Base-by-base conservation (phyloP, 2,888 invertebrate genomes). In the Morinoia aosen region DNA sequence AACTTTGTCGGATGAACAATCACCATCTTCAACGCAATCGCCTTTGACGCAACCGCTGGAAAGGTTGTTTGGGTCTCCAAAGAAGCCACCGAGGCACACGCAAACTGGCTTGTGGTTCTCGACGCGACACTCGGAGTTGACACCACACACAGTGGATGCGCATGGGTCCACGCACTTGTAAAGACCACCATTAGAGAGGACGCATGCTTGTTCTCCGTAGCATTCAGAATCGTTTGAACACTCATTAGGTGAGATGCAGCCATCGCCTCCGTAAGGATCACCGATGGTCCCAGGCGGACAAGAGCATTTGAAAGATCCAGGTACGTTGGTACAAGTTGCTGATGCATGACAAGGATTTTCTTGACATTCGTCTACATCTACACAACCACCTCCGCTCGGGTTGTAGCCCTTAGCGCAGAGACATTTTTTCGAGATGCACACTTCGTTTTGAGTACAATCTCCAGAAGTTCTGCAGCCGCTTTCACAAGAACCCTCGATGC, bases 31-130 rank as follows among this genome's bases (percentile, higher is more conserved):
- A 2, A 98, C 97, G 97, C 99, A 99, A 97, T 99, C 99, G 4
- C 99, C 99, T 97, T 98, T 98, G 97, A 98, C 99, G 97, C 99
- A 99, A 76, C 99, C 99, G 95, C 98, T 98, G 95, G 98, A 98
- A 95, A 97, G 97, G 97, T 98, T 98, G 95, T 96, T 98, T 10
- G 98, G 98, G 97, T 99, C 98, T 16, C 99, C 99, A 61, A 99
- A 97, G 97, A 98, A 98, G 48, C 99, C 99, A 96, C 98, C 98
- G 88, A 98, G 98, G 97, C 99, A 99, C 76, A 98, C 97, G 95
- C 99, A 99, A 56, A 98, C 97, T 0, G 98, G 98, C 95, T 97
- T 98, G 97, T 99, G 99, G 96, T 98, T 98, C 56, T 98, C 97
- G 0, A 98, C 98, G 76, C 98, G 98, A 97, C 99, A 99, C 90